Conservation (phyloP, 1,140 invertebrate genomes). For the Aphis craccivora region DNA sequence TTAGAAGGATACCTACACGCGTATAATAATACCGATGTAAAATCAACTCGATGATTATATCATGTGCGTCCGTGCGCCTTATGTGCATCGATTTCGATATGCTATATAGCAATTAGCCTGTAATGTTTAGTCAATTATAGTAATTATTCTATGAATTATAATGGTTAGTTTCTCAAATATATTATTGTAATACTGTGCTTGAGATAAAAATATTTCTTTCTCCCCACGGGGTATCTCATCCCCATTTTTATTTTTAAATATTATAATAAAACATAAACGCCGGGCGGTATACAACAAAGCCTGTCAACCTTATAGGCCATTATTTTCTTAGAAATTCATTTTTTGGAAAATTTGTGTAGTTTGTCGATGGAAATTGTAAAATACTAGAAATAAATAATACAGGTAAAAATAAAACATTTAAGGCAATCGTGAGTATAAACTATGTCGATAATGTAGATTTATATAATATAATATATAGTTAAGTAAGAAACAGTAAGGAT, state of each 20-base stretch:
- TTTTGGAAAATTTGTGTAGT: too few relatives aligned
- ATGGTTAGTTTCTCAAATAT: constrained; percentile 9
- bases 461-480: not conserved
- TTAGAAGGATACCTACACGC: not conserved
- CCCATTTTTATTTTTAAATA: constrained; percentile 11
- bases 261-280: constrained; percentile 27
- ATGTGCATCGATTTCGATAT: constrained; percentile 16
- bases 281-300: not conserved
- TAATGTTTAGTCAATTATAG: constrained; percentile 32
- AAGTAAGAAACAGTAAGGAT: not conserved
- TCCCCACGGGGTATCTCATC: not conserved
- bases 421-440: not conserved
- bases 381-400: not conserved
- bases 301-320: not conserved
- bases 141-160: constrained; percentile 29
- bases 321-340: not conserved
- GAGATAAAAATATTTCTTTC: not conserved
- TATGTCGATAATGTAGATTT: not conserved
- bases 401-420: not conserved
- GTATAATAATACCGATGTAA: not conserved
- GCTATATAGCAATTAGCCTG: constrained; percentile 28
- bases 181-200: not conserved
- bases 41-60: not conserved
- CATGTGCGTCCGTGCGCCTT: not conserved
- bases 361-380: not conserved